Evolutionary conservation across 2,113 vertebrate species (phyloP), one percentile per base, ranked within the genome.

Genomic region (Gadus chalcogrammus): DNA sequence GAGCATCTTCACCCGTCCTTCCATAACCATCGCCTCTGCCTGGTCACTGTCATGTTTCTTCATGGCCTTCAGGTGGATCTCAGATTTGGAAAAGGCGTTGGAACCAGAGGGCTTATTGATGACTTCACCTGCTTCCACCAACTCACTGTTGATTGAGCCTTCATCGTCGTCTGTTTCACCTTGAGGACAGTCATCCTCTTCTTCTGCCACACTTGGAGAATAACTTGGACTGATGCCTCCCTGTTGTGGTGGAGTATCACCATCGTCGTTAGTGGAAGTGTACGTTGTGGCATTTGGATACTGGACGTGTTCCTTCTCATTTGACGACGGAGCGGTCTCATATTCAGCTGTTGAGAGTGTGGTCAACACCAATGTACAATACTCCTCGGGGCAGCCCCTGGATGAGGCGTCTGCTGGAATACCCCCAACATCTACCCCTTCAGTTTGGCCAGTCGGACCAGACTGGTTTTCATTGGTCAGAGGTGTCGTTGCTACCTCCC

Each of bases 1-100:
- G 8, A 98, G 87, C 95, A 99, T 94, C 80, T 96, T 94, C 61
- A 99, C 96, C 13, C 93, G 91, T 4, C 96, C 97, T 73, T 98
- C 96, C 74, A 97, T 80, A 17, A 99, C 94, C 78, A 98, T 85
- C 0, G 93, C 90, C 55, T 97, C 92, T 0, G 95, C 95, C 78
- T 97, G 95, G 64, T 96, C 95, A 82, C 93, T 95, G 88, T 99
- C 97, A 38, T 93, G 94, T 72, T 89, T 94, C 78, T 93, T 93
- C 65, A 96, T 83, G 0, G 91, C 93, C 77, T 92, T 93, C 55
- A 96, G 84, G 2, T 83, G 77, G 0, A 70, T 89, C 71, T 97
- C 94, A 0, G 92, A 88, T 31, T 83, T 80, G 28, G 53, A 68
- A 42, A 82, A 70, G 28, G 56, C 77, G 0, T 67, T 55, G 3